phyloP scores from a whole-genome alignment of 2,797 vertebrate genomes.

The Hemibagrus guttatus region DNA sequence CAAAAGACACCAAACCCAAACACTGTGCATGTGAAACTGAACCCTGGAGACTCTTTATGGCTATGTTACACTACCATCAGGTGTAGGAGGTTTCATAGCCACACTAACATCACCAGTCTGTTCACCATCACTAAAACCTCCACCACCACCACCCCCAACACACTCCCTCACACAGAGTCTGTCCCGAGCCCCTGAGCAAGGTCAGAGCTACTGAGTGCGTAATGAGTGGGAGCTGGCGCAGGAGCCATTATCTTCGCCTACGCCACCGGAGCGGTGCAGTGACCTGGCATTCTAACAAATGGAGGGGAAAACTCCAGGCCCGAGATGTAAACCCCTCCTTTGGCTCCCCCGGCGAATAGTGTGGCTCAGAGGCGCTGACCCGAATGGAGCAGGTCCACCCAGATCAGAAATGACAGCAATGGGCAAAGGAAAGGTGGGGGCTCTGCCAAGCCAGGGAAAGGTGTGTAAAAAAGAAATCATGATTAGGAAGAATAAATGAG shows the following conservation, averaged over 20 bases:
- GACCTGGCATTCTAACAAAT: slow-evolving; percentile 95
- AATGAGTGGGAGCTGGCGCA: slow-evolving; percentile 82
- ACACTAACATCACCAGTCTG: background rate
- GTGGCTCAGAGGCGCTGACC: slow-evolving; percentile 85
- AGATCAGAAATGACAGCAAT: slow-evolving; percentile 85
- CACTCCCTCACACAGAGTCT: slow-evolving; percentile 64
- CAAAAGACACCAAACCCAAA: background rate
- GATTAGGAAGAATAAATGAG: slow-evolving; percentile 86
- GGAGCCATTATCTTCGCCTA: slow-evolving; percentile 85
- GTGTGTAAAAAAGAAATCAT: slow-evolving; percentile 91
- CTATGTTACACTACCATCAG: background rate
- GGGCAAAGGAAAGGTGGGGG: slow-evolving; percentile 73
- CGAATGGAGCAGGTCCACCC: slow-evolving; percentile 82
- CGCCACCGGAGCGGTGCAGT: slow-evolving; percentile 81
- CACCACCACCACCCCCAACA: background rate
- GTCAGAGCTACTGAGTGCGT: slow-evolving; percentile 89
- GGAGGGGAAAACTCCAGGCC: slow-evolving; percentile 88
- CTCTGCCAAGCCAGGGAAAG: slow-evolving; percentile 78
- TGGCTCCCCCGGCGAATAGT: slow-evolving; percentile 81
- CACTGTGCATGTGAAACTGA: background rate
- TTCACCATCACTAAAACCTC: slow-evolving; percentile 24
- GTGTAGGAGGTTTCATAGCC: background rate
- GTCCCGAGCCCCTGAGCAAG: slow-evolving; percentile 80
- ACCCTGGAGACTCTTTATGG: background rate
- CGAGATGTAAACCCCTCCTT: slow-evolving; percentile 88